phyloP scores from a whole-genome alignment of 2,797 vertebrate genomes.

The Cynodonichthys magdalenae region DNA sequence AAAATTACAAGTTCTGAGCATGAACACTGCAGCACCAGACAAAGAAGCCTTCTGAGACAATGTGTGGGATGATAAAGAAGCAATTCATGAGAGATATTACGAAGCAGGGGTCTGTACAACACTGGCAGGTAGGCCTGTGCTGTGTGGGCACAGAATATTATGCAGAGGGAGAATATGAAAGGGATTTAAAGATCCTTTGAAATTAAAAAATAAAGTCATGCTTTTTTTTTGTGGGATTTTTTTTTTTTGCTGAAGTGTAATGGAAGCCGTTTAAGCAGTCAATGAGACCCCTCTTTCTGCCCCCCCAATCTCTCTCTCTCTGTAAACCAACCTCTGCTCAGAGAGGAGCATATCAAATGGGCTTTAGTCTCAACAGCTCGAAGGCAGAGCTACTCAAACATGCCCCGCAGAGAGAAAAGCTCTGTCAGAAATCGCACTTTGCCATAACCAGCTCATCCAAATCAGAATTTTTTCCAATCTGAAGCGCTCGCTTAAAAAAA shows the following conservation, averaged over 20 bases:
- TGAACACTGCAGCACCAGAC: constrained; percentile 70
- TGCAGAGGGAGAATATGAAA: constrained; percentile 70
- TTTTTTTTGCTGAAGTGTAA: constrained; percentile 74
- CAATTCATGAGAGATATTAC: constrained; percentile 65
- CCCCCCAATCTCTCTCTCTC: constrained; percentile 62
- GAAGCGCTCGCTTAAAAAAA: constrained; percentile 40
- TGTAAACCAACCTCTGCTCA: constrained; percentile 71
- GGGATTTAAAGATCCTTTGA: constrained; percentile 64
- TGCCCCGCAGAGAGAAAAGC: constrained; percentile 69
- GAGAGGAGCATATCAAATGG: constrained; percentile 75
- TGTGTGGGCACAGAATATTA: constrained; percentile 70
- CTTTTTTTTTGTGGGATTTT: constrained; percentile 36
- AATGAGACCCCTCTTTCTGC: constrained; percentile 79
- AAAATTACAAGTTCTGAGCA: constrained; percentile 62
- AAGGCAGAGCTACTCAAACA: constrained; percentile 73
- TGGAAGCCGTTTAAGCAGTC: constrained; percentile 84
- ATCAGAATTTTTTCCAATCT: constrained; percentile 38
- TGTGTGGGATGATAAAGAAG: constrained; percentile 77
- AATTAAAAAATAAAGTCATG: constrained; percentile 73
- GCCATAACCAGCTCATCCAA: constrained; percentile 49
- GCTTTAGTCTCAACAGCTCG: constrained; percentile 75
- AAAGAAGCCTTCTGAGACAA: constrained; percentile 76
- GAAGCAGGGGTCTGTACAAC: constrained; percentile 57
- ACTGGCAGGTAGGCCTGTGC: constrained; percentile 66
- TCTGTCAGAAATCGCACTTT: constrained; percentile 68